Conservation (phyloP, 2,113 vertebrate species). For the Tricholaema leucomelas region DNA sequence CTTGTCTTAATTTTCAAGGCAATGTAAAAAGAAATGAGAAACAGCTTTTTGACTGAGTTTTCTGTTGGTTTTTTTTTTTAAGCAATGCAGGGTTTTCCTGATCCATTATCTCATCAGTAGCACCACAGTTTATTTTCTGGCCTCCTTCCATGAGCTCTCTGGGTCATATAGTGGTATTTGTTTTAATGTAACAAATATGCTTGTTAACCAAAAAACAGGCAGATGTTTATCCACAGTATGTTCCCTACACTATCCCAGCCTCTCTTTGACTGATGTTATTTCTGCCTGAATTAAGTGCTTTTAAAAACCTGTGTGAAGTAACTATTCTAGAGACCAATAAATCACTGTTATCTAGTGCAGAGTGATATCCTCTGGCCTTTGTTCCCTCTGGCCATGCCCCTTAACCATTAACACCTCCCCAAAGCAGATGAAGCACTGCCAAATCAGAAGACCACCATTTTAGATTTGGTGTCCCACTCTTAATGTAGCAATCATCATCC, state of each 20-base stretch:
- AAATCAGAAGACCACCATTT: not conserved
- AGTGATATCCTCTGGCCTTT: not conserved
- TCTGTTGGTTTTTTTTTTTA: not conserved
- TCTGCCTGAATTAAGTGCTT: constrained; percentile 19
- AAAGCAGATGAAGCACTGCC: not conserved
- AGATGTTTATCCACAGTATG: constrained; percentile 22
- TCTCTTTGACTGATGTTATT: not conserved
- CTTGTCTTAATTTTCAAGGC: constrained; percentile 22
- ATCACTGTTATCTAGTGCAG: not conserved
- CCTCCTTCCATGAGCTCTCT: constrained; percentile 26
- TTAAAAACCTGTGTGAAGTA: constrained; percentile 5
- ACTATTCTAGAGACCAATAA: not conserved
- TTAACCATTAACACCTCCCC: not conserved
- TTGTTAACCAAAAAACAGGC: constrained; percentile 5
- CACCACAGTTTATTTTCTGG: constrained; percentile 43
- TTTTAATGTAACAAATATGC: constrained; percentile 45
- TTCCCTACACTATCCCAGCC: not conserved
- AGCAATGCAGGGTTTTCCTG: not conserved
- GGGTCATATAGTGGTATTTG: constrained; percentile 46
- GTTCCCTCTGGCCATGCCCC: not conserved
- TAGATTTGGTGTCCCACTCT: not conserved
- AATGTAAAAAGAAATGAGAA: constrained; percentile 20
- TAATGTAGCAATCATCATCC: not conserved
- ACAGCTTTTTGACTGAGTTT: not conserved
- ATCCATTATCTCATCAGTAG: constrained; percentile 32